Evolutionary conservation across 1,140 invertebrate species (phyloP), one percentile per base, ranked within the genome.

Genomic region (Subanguina moxae): DNA sequence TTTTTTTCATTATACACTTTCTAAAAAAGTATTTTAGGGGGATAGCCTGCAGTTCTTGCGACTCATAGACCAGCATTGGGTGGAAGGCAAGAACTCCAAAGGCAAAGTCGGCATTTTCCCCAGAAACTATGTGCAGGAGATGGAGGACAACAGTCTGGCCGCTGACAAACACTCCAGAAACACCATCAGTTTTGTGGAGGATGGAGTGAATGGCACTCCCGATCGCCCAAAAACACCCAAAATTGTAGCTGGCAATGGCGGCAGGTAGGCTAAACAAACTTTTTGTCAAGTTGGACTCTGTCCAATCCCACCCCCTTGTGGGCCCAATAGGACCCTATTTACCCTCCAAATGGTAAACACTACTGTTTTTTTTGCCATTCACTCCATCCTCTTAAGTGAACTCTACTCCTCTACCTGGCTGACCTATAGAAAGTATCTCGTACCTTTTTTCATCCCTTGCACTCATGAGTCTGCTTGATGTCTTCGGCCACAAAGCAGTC

Each of bases 101-200:
- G 69, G 69, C 57, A 17, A 71, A 62, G 68, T 71, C 48, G 69
- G 69, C 27, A 71, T 71, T 57, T 71, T 71, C 19, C 69, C 69
- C 19, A 43, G 43, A 23, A 46, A 23, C 48, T 71, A 71, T 58
- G 69, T 71, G 9, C 56, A 30, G n/a, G 11, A 38, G 11, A 11
- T 5, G 32, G 32, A 38, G 3, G 11, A 11, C 32, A 38, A 38
- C 3, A 21, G 61, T 19, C 17, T 30, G 62, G 65, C 71, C 32
- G 28, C 19, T 1, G 57, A 45, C n/a, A 61, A 61, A n/a, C n/a
- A 3, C 38, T 30, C 13, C 19, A 61, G 13, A 19, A 52, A 15
- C 8, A 52, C 3, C 48, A 52, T 52, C 3, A 61, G 28, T 21
- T 61, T 61, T 30, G 38, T 19, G 21, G 42, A 23, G 8, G n/a